Base-by-base conservation (phyloP, 2,888 invertebrate species). In the Ochropleura leucogaster region DNA sequence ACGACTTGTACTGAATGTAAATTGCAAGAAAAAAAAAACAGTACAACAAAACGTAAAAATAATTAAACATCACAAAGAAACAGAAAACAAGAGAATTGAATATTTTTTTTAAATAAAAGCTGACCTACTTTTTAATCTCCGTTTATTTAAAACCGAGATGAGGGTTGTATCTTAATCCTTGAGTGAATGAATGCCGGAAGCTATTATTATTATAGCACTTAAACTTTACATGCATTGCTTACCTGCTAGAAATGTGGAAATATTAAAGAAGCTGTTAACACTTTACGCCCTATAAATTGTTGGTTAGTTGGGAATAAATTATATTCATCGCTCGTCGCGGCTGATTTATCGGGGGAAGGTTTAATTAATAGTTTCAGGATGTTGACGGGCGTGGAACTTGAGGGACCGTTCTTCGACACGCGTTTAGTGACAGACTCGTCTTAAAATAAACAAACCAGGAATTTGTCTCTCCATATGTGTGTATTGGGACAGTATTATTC, bases 291-390 rank as follows among this genome's bases (percentile, higher is more conserved):
- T 88, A 91, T 92, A 92, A 93, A 93, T 92, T 89, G 89, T 89
- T 80, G 85, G 88, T 87, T 86, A 87, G 90, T 88, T 87, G 89
- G 88, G 85, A 89, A 93, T 93, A 91, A 92, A 92, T 93, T 92
- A 93, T 92, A 91, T 92, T 89, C 90, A 91, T 91, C 90, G 89
- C 83, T 90, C 90, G 89, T 91, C 90, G 84, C 78, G 79, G 76
- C 88, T 91, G 92, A 93, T 93, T 94, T 93, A 94, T 93, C 77
- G 91, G 80, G 85, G 79, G 84, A 79, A 88, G 90, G 86, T 85
- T 83, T 88, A 90, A 93, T 93, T 94, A 94, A 94, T 93, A 90
- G 93, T 92, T 92, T 92, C 90, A 92, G 93, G 92, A 93, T 93
- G 93, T 91, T 89, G 87, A 86, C 87, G 82, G 87, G 76, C 85